Base-by-base conservation (phyloP, 1,140 invertebrate species). In the Drosophila dunni region DNA sequence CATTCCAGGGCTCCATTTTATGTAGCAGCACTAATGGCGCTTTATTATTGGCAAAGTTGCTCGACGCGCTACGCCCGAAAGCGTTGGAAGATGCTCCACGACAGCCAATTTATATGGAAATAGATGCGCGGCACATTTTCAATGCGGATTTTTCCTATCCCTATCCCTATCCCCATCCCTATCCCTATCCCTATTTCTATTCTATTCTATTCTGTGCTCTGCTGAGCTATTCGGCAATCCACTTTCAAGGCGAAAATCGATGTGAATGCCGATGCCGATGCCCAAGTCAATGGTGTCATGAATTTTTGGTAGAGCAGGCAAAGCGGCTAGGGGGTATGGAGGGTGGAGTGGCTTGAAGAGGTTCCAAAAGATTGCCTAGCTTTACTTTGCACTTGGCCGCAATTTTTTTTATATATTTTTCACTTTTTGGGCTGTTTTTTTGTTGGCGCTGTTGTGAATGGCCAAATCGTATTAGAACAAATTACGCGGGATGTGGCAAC, bases 11-110 rank as follows among this genome's bases (percentile, higher is more conserved):
- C 60, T 46, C 75, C 78, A 75, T 67, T 85, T 89, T 85, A 89
- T 90, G 84, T 81, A 85, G 85, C 84, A 81, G 80, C 81, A 90
- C 85, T 89, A 89, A 89, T 90, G 85, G 86, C 76, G 81, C 79
- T 86, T 78, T 90, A 90, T 89, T 89, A 89, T 89, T 90, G 84
- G 74, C 74, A 90, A 88, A 81, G 81, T 85, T 90, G 71, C 67
- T 68, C 53, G 50, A 45, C 75, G 65, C 64, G 34, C 57, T 57
- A 63, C 42, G 54, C 70, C 75, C 71, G 24, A 60, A 69, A 78
- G 66, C 72, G 36, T 50, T 75, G 67, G 66, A 56, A n/a, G 56
- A 56, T 73, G 69, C 69, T 76, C 48, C 50, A 73, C 81, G 81
- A 78, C 71, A 81, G 82, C 82, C 82, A 85, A 85, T 85, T 85